Conservation (phyloP, 2,113 vertebrate genomes). For the Bucco capensis region DNA sequence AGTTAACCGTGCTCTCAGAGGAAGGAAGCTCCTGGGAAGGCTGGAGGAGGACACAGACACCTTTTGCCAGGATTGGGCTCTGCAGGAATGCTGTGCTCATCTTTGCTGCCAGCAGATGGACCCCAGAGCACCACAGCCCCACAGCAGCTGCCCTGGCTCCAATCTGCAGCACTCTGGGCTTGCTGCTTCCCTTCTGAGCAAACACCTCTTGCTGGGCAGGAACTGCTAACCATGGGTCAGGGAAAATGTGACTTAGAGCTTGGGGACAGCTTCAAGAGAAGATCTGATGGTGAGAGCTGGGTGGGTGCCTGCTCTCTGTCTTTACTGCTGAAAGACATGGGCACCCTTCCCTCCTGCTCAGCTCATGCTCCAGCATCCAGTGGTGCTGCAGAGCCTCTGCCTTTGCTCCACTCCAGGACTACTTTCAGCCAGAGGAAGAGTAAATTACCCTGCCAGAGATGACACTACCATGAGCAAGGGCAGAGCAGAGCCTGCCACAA, state of each 20-base stretch:
- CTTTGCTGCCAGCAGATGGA: conserved; percentile 46
- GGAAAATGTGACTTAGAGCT: background rate
- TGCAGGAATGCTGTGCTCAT: background rate
- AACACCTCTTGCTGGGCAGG: background rate
- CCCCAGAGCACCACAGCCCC: background rate
- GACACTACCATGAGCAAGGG: background rate
- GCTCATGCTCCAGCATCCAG: accelerated
- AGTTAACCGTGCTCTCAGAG: background rate
- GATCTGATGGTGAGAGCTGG: background rate
- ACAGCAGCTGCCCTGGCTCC: background rate
- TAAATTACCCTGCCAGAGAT: background rate
- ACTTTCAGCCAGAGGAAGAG: background rate
- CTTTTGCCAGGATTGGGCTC: background rate
- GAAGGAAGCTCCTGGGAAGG: background rate
- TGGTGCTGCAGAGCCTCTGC: background rate
- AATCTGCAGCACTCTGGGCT: background rate
- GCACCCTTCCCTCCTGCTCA: background rate
- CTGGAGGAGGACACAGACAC: background rate
- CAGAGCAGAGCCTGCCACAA: background rate
- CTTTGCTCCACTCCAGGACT: background rate
- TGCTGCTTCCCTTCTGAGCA: background rate
- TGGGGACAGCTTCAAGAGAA: background rate
- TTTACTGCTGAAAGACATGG: background rate
- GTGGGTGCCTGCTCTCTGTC: background rate
- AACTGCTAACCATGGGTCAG: background rate